Conservation (phyloP, 1,140 invertebrate genomes). For the Drosophila novamexicana region DNA sequence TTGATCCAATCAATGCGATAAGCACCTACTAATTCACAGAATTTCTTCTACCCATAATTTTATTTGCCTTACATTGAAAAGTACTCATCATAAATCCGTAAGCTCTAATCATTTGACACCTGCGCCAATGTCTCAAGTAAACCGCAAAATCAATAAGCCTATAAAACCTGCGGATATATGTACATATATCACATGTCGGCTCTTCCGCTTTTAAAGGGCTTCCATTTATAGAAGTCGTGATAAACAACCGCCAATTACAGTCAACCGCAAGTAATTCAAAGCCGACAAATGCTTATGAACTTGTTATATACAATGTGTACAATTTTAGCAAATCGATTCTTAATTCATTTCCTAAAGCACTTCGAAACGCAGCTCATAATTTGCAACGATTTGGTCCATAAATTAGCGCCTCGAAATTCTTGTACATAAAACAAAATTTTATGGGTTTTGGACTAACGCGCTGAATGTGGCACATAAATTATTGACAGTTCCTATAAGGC, state of each 20-base stretch:
- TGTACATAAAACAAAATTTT: constrained; percentile 67
- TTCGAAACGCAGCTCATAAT: constrained; percentile 21
- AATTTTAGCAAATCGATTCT: constrained; percentile 42
- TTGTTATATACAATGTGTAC: constrained; percentile 6
- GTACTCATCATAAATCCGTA: constrained; percentile 1
- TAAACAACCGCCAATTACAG: constrained; percentile 10
- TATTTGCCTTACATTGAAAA: not conserved
- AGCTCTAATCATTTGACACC: constrained; percentile 52
- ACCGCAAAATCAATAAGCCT: constrained; percentile 50
- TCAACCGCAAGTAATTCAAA: constrained; percentile 27
- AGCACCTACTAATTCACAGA: not conserved
- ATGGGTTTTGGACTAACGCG: constrained; percentile 53
- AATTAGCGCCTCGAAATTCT: constrained; percentile 43
- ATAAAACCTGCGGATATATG: constrained; percentile 8
- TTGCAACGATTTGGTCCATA: constrained; percentile 33
- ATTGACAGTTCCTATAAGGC: constrained; percentile 34
- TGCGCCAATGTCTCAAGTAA: constrained; percentile 59
- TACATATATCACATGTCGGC: constrained; percentile 32
- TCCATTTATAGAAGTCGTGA: constrained; percentile 22
- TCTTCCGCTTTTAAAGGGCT: constrained; percentile 59
- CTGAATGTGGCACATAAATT: constrained; percentile 43
- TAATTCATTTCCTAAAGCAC: constrained; percentile 22
- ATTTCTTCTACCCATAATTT: not conserved
- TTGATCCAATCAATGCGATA: not conserved
- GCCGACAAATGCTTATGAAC: constrained; percentile 4